These are phyloP conservation scores for Marronus borbonicus DNA, from an alignment of 2,888 invertebrate species.

Conservation along the genomic window DNA sequence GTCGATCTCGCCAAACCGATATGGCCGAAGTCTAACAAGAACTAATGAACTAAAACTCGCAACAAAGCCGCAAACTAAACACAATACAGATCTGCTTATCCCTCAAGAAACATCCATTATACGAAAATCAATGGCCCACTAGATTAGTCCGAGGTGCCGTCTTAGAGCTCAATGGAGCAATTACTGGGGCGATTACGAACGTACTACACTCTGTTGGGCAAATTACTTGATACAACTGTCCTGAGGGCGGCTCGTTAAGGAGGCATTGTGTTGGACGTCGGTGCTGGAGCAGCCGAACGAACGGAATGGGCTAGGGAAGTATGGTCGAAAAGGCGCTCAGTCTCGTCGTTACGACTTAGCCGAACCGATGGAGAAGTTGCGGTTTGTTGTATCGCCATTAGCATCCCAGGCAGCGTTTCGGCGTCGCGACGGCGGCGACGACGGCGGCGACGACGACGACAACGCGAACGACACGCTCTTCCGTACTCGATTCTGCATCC, in stretches of 20 bases:
- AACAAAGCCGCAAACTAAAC: conserved; percentile 68
- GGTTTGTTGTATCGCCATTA: conserved; percentile 60
- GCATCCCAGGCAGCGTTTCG: conserved; percentile 55
- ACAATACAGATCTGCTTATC: conserved; percentile 69
- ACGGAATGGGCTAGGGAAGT: conserved; percentile 19
- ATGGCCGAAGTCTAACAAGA: conserved; percentile 46
- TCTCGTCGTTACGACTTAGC: conserved; percentile 11
- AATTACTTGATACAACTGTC: conserved; percentile 67
- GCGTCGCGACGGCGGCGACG: conserved; percentile 4
- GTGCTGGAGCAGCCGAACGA: conserved; percentile 14
- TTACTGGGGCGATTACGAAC: conserved; percentile 66
- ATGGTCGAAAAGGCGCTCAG: conserved; percentile 38
- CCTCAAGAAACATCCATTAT: conserved; percentile 69
- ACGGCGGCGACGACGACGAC: conserved; percentile 1
- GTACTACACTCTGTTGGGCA: conserved; percentile 61
- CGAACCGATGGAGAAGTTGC: conserved; percentile 52
- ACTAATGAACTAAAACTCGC: conserved; percentile 67
- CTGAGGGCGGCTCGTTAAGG: conserved; percentile 66
- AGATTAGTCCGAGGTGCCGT: conserved; percentile 68
- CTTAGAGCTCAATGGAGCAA: conserved; percentile 68
- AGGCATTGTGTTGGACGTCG: conserved; percentile 63
- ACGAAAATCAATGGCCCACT: conserved; percentile 69
- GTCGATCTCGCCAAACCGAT: conserved; percentile 27
- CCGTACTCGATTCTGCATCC: conserved; percentile 25
- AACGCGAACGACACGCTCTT: conserved; percentile 21